Conservation (phyloP, 2,888 invertebrate genomes). For the Thysanoteuthis rhombus region DNA sequence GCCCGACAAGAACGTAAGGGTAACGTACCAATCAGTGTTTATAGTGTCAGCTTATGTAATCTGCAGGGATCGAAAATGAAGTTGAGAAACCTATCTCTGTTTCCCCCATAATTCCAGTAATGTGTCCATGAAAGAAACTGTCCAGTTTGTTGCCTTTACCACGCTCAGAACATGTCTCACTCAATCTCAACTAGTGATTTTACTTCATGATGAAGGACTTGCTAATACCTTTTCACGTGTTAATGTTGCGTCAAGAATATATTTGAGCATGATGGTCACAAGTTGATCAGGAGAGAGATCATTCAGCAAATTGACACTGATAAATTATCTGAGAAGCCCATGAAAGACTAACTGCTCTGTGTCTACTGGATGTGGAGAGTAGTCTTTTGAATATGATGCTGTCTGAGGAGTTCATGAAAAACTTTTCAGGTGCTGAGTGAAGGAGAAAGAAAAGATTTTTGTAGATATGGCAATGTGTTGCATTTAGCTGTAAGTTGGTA, state of each 20-base stretch:
- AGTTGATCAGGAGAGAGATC: not conserved
- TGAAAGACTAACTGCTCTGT: not conserved
- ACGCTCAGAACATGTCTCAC: not conserved
- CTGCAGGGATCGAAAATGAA: not conserved
- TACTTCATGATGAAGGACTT: not conserved
- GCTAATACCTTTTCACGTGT: not conserved
- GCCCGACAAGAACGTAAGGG: not conserved
- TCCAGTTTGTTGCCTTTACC: not conserved
- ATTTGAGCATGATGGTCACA: no score
- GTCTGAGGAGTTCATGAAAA: constrained; percentile 14
- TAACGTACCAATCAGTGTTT: not conserved
- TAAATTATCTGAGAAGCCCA: not conserved
- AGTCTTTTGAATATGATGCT: not conserved
- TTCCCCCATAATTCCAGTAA: not conserved
- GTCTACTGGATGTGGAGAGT: not conserved
- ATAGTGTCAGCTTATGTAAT: not conserved
- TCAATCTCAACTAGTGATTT: not conserved
- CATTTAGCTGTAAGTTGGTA: no score
- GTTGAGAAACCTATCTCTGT: not conserved
- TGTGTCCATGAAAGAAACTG: not conserved
- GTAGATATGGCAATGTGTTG: no score
- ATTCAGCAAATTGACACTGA: constrained; percentile 22
- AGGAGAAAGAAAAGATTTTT: no score
- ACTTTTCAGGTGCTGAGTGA: no score
- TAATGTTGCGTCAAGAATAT: not conserved